Evolutionary conservation across 2,113 vertebrate species (phyloP).

Genomic region (Brevimyrus niger): DNA sequence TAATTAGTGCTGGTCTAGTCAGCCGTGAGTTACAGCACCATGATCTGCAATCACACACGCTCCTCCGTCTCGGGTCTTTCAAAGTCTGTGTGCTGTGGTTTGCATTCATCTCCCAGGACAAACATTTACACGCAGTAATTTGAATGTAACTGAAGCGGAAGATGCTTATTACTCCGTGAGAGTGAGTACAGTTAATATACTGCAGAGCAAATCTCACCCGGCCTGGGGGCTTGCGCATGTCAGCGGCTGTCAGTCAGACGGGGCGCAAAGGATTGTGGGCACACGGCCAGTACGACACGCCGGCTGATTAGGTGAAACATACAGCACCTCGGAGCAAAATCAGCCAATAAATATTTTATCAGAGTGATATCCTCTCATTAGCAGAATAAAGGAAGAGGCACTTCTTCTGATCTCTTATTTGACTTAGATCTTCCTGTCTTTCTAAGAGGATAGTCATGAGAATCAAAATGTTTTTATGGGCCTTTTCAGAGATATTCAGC

Average conservation of each 20-base stretch:
- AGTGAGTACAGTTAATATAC: background rate
- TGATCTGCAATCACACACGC: background rate
- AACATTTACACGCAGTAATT: slow-evolving; percentile 1
- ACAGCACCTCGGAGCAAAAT: background rate
- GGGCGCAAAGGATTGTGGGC: background rate
- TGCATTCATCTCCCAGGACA: background rate
- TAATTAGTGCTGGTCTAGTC: background rate
- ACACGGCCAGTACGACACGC: background rate
- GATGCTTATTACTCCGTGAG: background rate
- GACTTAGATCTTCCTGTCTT: background rate
- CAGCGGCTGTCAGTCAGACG: background rate
- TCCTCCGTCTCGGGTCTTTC: background rate
- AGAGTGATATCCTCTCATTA: background rate
- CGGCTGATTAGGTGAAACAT: background rate
- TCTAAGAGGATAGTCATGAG: background rate
- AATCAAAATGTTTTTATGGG: background rate
- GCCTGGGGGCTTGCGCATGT: background rate
- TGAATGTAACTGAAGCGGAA: background rate
- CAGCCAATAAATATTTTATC: background rate
- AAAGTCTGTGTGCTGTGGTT: background rate
- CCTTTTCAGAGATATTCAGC: background rate
- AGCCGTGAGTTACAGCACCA: background rate
- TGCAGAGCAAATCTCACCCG: background rate
- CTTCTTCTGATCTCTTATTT: background rate
- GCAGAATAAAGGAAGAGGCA: background rate